These are phyloP conservation scores for Varanus komodoensis DNA, from an alignment of 2,113 vertebrate species.

Conservation along the genomic window DNA sequence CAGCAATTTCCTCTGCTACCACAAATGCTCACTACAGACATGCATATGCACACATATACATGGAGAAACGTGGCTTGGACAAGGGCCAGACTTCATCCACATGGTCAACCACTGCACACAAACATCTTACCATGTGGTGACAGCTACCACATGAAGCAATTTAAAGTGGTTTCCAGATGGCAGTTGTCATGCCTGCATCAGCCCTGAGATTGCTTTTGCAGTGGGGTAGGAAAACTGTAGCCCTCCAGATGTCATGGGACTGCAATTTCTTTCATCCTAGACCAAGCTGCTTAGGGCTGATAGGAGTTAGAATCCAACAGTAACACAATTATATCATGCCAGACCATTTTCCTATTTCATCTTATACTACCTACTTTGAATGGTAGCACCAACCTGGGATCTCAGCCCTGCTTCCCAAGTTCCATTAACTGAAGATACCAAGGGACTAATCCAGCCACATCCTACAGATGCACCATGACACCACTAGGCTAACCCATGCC, in stretches of 20 bases:
- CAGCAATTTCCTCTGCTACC: not conserved
- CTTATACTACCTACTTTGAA: too few species aligned
- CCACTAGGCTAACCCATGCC: not conserved
- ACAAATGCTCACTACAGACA: not conserved
- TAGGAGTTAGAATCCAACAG: too few species aligned
- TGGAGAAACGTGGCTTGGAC: not conserved
- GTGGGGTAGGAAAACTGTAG: too few species aligned
- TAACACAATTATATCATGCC: not conserved
- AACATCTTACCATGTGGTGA: not conserved
- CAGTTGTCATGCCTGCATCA: not conserved
- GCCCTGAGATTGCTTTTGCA: not conserved
- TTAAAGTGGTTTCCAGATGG: not conserved
- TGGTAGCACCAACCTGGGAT: not conserved
- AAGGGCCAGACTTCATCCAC: not conserved
- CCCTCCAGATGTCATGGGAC: too few species aligned
- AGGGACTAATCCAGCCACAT: not conserved
- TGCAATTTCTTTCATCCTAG: too few species aligned
- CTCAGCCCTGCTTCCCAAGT: not conserved
- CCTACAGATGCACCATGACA: not conserved
- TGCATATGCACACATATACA: too few species aligned
- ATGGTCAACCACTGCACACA: constrained; percentile 1
- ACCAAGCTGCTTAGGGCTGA: too few species aligned
- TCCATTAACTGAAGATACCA: not conserved
- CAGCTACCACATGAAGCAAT: not conserved
- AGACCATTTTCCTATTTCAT: not conserved